Evolutionary conservation across 2,888 invertebrate genomes (phyloP).

Genomic region (Agonopterix alstromeriana): DNA sequence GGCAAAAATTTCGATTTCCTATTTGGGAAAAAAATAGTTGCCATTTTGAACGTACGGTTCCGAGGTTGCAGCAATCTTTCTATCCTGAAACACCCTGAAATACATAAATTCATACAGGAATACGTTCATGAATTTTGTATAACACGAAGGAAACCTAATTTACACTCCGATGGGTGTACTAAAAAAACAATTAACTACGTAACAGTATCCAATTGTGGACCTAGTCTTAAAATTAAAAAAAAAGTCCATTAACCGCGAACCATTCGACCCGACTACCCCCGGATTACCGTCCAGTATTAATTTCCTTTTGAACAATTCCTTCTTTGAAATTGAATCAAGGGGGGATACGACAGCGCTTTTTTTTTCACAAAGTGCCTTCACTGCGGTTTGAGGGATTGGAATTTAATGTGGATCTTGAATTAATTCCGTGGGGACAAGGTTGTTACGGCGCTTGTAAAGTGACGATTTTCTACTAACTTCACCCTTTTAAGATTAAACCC

Average conservation of each 20-base stretch:
- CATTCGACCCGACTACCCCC: slow-evolving; percentile 11
- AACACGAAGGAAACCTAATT: too few relatives aligned
- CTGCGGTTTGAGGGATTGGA: slow-evolving; percentile 26
- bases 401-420: slow-evolving; percentile 33
- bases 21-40: too few relatives aligned
- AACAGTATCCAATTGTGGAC: neutral
- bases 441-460: neutral
- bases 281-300: slow-evolving; percentile 33
- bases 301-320: slow-evolving; percentile 27
- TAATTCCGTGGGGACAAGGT: slow-evolving; percentile 14
- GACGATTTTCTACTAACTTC: too few relatives aligned
- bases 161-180: too few relatives aligned
- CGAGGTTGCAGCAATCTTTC: too few relatives aligned
- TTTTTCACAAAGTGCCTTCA: slow-evolving; percentile 37
- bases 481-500: too few relatives aligned
- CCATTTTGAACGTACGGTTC: too few relatives aligned
- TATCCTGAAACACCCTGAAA: too few relatives aligned
- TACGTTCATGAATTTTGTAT: too few relatives aligned
- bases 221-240: slow-evolving; percentile 1
- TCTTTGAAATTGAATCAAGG: slow-evolving; percentile 40
- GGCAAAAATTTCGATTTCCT: too few relatives aligned
- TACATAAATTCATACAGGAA: too few relatives aligned
- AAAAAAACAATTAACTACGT: too few relatives aligned
- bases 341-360: slow-evolving; percentile 39
- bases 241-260: slow-evolving; percentile 10